These are phyloP conservation scores for Drosophila chauvacae DNA, from an alignment of 1,140 invertebrate genomes.

Conservation along the genomic window DNA sequence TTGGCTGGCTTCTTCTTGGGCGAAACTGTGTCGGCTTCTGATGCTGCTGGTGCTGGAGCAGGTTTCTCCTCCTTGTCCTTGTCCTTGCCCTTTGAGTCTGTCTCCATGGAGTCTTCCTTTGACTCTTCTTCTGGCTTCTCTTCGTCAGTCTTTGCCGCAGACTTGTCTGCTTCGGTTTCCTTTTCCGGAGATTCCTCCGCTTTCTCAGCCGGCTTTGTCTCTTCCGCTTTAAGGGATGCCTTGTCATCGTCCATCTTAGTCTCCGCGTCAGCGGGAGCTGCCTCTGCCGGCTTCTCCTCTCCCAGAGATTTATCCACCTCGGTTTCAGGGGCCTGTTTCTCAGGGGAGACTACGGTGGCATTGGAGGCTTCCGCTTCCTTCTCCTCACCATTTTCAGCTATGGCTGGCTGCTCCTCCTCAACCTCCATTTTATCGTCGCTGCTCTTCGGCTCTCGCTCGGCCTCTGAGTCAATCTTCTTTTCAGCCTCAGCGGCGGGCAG, in stretches of 20 bases:
- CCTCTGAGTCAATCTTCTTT: conserved; percentile 17
- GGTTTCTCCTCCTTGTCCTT: conserved; percentile 18
- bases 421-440: conserved; percentile 59
- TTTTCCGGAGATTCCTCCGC: conserved; percentile 3
- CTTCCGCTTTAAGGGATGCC: conserved; percentile 3
- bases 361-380: conserved; percentile 24
- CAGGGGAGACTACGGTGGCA: background rate
- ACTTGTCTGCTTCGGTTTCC: conserved; percentile 29
- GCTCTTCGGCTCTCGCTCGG: conserved; percentile 4
- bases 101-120: conserved; percentile 37
- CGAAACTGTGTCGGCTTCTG: conserved; percentile 36
- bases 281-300: conserved; percentile 12
- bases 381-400: conserved; percentile 64
- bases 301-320: conserved; percentile 13
- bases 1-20: conserved; percentile 50
- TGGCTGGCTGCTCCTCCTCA: conserved; percentile 32
- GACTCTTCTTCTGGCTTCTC: conserved; percentile 63
- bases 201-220: background rate
- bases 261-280: conserved; percentile 6
- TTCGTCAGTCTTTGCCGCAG: conserved; percentile 42
- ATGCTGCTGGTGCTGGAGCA: conserved; percentile 24
- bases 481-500: conserved; percentile 50
- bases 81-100: conserved; percentile 48
- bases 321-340: conserved; percentile 4
- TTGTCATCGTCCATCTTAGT: conserved; percentile 28